Base-by-base conservation (phyloP, 2,888 invertebrate species). In the Agonopterix heracliana region DNA sequence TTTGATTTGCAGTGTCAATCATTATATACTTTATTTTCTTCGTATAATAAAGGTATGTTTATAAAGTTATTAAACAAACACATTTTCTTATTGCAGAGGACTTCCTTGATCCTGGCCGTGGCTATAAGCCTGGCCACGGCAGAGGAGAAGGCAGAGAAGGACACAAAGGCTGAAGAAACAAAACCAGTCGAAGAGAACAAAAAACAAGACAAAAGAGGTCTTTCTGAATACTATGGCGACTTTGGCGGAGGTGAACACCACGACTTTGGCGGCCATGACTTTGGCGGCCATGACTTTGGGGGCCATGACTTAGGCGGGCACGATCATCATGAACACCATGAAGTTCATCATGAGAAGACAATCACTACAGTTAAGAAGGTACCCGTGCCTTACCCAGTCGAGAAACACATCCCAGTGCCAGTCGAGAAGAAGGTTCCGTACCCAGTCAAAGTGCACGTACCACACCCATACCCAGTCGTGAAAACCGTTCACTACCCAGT, bases 301-400 rank as follows among this genome's bases (percentile, higher is more conserved):
- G 65, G 59, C 14, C 71, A 66, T 34, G 60, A 59, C 42, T 56
- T 54, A 43, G 68, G 52, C 43, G 65, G 59, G 11, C 71, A 67
- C 36, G 60, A 59, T 42, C 62, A 55, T 36, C 74, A 66, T 58
- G 59, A 75, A 48, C 68, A 79, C 40, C 72, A 76, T 47, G 86
- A 87, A 55, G 78, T 9, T 2, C 41, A 88, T 51, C 91, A 93
- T 62, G 89, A 89, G 58, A 93, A 92, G 78, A 92, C 91, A 9
- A 87, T 93, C 60, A 93, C 93, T 9, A 83, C 92, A 46, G 84
- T 92, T 47, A 95, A 93, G 70, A 94, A 94, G 56, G 92, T 95
- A 17, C 89, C 91, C 13, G 91, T 91, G 17, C 94, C 93, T 1
- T 93, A 93, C 67, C 93, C 94, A 35, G 93, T 94, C 0, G 93